Evolutionary conservation across 2,113 vertebrate genomes (phyloP), one percentile per base, ranked within the genome.

Genomic region (Microcebus lehilahytsara): DNA sequence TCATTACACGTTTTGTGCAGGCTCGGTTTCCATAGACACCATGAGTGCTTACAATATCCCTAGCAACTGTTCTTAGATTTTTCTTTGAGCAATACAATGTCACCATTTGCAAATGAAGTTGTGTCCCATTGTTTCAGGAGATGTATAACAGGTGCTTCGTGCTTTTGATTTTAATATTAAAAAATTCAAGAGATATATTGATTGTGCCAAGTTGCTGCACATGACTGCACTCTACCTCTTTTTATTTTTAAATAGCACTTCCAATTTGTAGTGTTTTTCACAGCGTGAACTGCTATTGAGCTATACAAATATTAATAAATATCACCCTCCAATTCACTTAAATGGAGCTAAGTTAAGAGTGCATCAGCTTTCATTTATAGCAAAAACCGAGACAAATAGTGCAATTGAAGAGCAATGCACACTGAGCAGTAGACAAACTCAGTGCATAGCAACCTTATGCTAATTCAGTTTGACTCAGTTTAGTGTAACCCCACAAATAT

Each of bases 11-110:
- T 83, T 90, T 85, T 53, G 13, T 89, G 87, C 71, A 87, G 86
- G 42, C 84, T 93, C n/a, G 25, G 97, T 98, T 98, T 97, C 98
- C 97, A 98, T 96, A 97, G 97, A 92, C 97, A 97, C 97, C 17
- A 1, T 0, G 34, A 93, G 77, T 72, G 34, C 66, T 56, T 88
- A 83, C 78, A 96, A 91, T 85, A 93, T 95, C 72, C 93, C n/a
- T 96, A 97, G 97, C 91, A 98, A 98, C 97, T 85, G 71, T 91
- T 94, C 89, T 96, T 25, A 81, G 93, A 60, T 64, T 85, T 95
- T 97, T 91, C 83, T 93, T 93, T 89, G 9, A 94, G 75, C 37
- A 87, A 96, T 87, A 92, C 83, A 92, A 23, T 97, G 77, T 85
- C 80, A 96, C 37, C 51, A 62, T 78, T 97, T 96, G 87, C 62